Evolutionary conservation across 2,113 vertebrate species (phyloP).

Genomic region (Gymnocephalus cernua): DNA sequence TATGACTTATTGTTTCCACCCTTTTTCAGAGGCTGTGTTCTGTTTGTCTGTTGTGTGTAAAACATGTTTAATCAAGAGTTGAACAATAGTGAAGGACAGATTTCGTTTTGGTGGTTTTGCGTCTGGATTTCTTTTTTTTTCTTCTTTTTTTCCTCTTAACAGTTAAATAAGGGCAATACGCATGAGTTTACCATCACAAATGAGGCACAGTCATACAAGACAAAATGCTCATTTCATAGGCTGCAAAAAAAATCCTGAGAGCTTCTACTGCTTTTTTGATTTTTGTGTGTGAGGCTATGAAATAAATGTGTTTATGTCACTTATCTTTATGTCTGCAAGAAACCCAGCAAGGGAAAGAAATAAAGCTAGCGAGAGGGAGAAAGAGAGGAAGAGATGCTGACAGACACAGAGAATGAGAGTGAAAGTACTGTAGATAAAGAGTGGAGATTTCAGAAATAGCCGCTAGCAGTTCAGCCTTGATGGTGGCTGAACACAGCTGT

Average conservation of each 20-base stretch:
- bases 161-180: constrained; percentile 34
- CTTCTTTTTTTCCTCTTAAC: neutral
- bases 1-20: constrained; percentile 24
- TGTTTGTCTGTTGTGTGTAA: constrained; percentile 29
- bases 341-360: constrained; percentile 27
- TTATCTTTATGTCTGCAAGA: constrained; percentile 50
- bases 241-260: neutral
- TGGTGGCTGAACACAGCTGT: constrained; percentile 81
- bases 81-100: constrained; percentile 49
- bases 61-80: constrained; percentile 35
- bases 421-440: constrained; percentile 66
- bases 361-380: constrained; percentile 22
- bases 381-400: constrained; percentile 36
- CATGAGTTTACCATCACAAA: constrained; percentile 35
- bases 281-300: constrained; percentile 15
- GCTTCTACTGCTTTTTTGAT: constrained; percentile 4
- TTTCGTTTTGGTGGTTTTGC: constrained; percentile 71
- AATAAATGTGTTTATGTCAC: constrained; percentile 34
- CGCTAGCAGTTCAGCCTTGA: constrained; percentile 73
- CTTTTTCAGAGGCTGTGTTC: constrained; percentile 13
- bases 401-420: constrained; percentile 32
- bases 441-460: constrained; percentile 72
- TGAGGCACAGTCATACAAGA: constrained; percentile 27
- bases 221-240: constrained; percentile 28
- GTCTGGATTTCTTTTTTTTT: constrained; percentile 35